These are phyloP conservation scores for Drosophila anomalata DNA, from an alignment of 2,888 invertebrate genomes.

Conservation along the genomic window DNA sequence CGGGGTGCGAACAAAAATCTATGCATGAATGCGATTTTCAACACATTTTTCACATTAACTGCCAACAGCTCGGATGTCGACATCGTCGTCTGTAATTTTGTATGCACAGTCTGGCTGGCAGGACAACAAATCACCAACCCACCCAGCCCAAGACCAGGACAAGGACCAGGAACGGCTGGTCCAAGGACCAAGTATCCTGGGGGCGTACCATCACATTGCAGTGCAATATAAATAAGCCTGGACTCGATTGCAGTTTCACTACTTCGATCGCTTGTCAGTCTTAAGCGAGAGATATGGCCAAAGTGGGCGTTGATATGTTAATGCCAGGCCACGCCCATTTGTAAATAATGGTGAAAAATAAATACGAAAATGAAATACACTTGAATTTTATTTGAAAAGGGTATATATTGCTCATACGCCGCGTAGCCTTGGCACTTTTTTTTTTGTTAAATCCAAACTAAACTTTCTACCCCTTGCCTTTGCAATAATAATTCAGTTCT, in stretches of 20 bases:
- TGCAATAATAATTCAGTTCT: constrained; percentile 27
- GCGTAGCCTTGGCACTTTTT: background rate
- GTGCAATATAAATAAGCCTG: constrained; percentile 42
- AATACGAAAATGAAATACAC: background rate
- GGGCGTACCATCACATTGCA: constrained; percentile 11
- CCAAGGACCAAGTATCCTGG: background rate
- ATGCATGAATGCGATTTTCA: constrained; percentile 66
- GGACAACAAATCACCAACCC: constrained; percentile 68
- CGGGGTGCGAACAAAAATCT: constrained; percentile 50
- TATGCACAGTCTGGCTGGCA: constrained; percentile 68
- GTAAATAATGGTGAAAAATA: constrained; percentile 1
- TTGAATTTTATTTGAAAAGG: background rate
- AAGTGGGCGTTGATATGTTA: constrained; percentile 28
- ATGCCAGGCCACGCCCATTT: constrained; percentile 25
- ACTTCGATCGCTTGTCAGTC: constrained; percentile 65
- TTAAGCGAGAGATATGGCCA: constrained; percentile 34
- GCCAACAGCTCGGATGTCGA: constrained; percentile 38
- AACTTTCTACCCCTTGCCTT: constrained; percentile 2
- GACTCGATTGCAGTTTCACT: constrained; percentile 35
- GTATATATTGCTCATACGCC: background rate
- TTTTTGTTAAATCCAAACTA: constrained; percentile 1
- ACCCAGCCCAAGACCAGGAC: constrained; percentile 3
- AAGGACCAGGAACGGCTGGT: background rate
- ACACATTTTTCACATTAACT: constrained; percentile 78
- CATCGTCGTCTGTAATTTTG: constrained; percentile 70